A percentile compares a stretch with the other conserved stretches of the same genome.
phyloP scores from a whole-genome alignment of 2,888 invertebrate species.

The Conchocele bisecta region DNA sequence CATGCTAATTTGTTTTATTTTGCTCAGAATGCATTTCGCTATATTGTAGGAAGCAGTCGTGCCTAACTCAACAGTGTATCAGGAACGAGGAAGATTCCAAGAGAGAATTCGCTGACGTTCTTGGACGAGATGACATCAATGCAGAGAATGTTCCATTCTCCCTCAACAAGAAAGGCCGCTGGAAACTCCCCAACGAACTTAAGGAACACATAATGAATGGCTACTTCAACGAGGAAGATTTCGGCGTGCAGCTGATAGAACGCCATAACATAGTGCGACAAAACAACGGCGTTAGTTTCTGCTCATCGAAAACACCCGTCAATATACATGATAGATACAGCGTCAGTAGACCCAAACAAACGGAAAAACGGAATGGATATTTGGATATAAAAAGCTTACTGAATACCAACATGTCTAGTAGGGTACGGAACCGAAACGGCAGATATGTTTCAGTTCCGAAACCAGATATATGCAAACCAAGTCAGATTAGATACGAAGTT shows the following conservation, averaged over 20 bases:
- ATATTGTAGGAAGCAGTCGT: too few relatives aligned
- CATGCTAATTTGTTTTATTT: too few relatives aligned
- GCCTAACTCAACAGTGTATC: too few relatives aligned
- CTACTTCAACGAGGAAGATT: slow-evolving; percentile 32
- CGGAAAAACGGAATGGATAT: slow-evolving; percentile 37
- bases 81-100: too few relatives aligned
- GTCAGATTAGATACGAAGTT: slow-evolving; percentile 56
- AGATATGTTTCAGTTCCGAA: background rate
- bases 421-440: background rate
- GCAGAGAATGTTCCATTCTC: too few relatives aligned
- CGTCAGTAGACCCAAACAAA: slow-evolving; percentile 3
- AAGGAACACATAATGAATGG: slow-evolving; percentile 46
- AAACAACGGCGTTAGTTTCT: slow-evolving; percentile 53
- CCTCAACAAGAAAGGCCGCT: slow-evolving; percentile 72
- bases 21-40: too few relatives aligned
- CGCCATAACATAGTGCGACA: slow-evolving; percentile 50
- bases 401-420: too few relatives aligned
- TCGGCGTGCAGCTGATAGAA: slow-evolving; percentile 55
- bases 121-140: too few relatives aligned
- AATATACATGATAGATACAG: too few relatives aligned
- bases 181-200: slow-evolving; percentile 65
- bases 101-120: too few relatives aligned
- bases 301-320: too few relatives aligned
- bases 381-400: slow-evolving; percentile 47
- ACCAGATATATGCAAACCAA: background rate